phyloP scores from a whole-genome alignment of 2,797 vertebrate genomes.

The Ctenosaura bakeri region DNA sequence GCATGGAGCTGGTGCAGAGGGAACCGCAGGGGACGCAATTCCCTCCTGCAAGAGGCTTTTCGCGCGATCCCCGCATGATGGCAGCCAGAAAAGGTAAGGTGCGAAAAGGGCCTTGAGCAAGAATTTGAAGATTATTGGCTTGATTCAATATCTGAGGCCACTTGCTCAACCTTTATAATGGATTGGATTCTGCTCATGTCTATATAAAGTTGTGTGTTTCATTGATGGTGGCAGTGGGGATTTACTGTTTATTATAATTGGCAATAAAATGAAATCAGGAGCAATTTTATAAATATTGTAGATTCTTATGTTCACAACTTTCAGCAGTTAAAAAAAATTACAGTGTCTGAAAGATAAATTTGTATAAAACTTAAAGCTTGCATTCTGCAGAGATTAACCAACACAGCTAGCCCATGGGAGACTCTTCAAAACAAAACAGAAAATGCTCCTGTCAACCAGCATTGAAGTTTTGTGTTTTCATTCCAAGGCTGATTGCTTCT shows the following conservation, averaged over 20 bases:
- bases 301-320: slow-evolving; percentile 52
- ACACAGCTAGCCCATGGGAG: slow-evolving; percentile 35
- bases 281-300: slow-evolving; percentile 40
- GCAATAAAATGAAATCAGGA: slow-evolving; percentile 28
- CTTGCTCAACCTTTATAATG: neutral
- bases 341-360: slow-evolving; percentile 46
- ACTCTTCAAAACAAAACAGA: slow-evolving; percentile 44
- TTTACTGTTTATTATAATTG: neutral
- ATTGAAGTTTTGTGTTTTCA: slow-evolving; percentile 68
- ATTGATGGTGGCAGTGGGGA: neutral
- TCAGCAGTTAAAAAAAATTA: slow-evolving; percentile 55
- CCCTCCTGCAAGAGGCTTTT: too few species aligned
- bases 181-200: neutral
- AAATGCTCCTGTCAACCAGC: slow-evolving; percentile 58
- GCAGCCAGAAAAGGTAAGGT: too few species aligned
- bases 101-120: neutral
- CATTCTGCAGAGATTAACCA: slow-evolving; percentile 64
- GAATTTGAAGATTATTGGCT: neutral
- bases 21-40: too few species aligned
- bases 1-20: too few species aligned
- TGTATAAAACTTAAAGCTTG: slow-evolving; percentile 52
- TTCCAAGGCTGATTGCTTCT: slow-evolving; percentile 65
- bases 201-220: neutral
- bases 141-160: neutral
- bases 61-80: too few species aligned